Conservation (phyloP, 2,888 invertebrate genomes). For the Dryocosmus kuriphilus region DNA sequence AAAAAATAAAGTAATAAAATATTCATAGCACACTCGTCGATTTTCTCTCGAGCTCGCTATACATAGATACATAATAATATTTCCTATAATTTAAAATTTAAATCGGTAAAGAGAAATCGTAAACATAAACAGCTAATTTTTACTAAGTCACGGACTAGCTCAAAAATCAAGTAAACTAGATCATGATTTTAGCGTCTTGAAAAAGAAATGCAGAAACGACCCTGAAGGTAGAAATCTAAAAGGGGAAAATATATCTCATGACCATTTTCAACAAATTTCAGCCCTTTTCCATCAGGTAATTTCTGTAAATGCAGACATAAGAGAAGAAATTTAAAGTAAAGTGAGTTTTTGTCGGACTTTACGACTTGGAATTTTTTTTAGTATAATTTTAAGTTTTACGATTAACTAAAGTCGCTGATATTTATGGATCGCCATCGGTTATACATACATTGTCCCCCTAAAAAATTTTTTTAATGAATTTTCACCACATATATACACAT, state of each 20-base stretch:
- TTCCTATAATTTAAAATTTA: slow-evolving; percentile 10
- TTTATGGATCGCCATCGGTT: neutral
- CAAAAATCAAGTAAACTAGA: slow-evolving; percentile 29
- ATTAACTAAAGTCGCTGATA: neutral
- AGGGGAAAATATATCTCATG: slow-evolving; percentile 17
- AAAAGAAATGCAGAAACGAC: slow-evolving; percentile 5
- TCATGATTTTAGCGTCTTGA: slow-evolving; percentile 17
- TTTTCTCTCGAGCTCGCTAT: neutral
- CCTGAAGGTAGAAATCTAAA: slow-evolving; percentile 23
- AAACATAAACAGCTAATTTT: slow-evolving; percentile 34
- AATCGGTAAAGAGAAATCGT: slow-evolving; percentile 34
- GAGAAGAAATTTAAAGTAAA: neutral
- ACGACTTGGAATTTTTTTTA: neutral
- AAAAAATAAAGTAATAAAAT: neutral
- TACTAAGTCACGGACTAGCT: slow-evolving; percentile 15
- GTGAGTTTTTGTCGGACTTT: neutral
- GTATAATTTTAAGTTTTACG: no score
- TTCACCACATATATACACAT: no score
- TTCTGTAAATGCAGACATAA: neutral
- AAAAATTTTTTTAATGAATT: no score
- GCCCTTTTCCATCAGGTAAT: neutral
- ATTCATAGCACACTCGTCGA: slow-evolving; percentile 11
- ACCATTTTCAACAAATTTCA: neutral
- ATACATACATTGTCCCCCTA: no score
- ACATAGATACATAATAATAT: slow-evolving; percentile 8